Evolutionary conservation across 2,113 vertebrate genomes (phyloP).

Genomic region (Syrrhaptes paradoxus): DNA sequence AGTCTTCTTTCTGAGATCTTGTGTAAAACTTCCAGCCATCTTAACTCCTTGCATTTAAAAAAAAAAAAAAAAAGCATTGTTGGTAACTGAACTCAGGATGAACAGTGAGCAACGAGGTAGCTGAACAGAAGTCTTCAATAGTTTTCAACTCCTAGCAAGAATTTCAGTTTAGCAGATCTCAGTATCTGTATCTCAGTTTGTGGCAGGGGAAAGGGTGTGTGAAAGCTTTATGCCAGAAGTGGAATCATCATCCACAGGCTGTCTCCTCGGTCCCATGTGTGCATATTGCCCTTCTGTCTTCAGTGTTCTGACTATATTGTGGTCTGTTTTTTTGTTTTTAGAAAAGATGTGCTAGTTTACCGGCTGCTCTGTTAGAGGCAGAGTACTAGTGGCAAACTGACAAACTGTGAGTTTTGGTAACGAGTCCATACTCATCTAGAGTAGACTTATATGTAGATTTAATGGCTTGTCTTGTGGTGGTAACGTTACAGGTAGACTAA

Average conservation of each 20-base stretch:
- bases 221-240: not conserved
- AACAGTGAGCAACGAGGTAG: not conserved
- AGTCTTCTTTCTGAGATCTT: not conserved
- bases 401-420: not conserved
- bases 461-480: not conserved
- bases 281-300: not conserved
- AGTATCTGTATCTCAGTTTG: no score
- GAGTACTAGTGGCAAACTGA: not conserved
- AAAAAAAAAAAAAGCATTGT: not conserved
- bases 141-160: not conserved
- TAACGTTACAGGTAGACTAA: not conserved
- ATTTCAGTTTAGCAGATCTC: not conserved
- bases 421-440: not conserved
- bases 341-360: not conserved
- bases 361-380: not conserved
- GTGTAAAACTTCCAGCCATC: not conserved
- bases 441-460: not conserved
- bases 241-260: not conserved
- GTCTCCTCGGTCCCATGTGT: not conserved
- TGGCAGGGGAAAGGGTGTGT: not conserved
- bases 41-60: not conserved
- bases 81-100: not conserved
- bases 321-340: not conserved
- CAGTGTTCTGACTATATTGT: not conserved
- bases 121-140: not conserved